phyloP scores from a whole-genome alignment of 2,797 vertebrate species.

The Aphelocoma californica region DNA sequence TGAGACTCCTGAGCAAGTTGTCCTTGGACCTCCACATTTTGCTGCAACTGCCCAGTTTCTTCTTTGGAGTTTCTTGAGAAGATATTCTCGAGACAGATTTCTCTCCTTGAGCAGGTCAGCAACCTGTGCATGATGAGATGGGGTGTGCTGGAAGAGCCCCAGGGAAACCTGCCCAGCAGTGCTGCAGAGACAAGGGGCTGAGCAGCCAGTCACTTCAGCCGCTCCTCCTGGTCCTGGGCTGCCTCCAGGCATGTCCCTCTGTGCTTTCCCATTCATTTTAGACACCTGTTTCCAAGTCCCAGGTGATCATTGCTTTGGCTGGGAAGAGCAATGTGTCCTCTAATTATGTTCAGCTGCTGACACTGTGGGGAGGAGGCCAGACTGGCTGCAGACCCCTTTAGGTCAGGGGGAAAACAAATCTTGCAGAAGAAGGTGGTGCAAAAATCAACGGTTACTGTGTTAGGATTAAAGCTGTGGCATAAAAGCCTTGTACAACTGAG shows the following conservation, averaged over 20 bases:
- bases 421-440: not conserved
- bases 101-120: not conserved
- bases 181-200: fast-evolving
- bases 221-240: not conserved
- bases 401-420: not conserved
- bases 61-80: not conserved
- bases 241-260: not conserved
- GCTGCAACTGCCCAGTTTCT: not conserved
- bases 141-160: not conserved
- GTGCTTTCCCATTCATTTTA: not conserved
- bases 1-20: not conserved
- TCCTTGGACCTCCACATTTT: not conserved
- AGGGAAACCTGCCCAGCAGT: fast-evolving
- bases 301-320: not conserved
- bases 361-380: fast-evolving
- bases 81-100: not conserved
- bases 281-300: not conserved
- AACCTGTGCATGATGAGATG: not conserved
- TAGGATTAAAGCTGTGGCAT: not conserved
- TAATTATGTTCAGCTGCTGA: not conserved
- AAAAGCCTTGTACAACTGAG: not conserved
- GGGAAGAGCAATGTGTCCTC: not conserved
- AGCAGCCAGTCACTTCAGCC: not conserved
- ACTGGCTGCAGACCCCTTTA: not conserved
- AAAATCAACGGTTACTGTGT: not conserved